Percentiles rank a stretch among this genome's conserved stretches.
phyloP scores from a whole-genome alignment of 2,888 invertebrate genomes.

The Cephalotes varians region DNA sequence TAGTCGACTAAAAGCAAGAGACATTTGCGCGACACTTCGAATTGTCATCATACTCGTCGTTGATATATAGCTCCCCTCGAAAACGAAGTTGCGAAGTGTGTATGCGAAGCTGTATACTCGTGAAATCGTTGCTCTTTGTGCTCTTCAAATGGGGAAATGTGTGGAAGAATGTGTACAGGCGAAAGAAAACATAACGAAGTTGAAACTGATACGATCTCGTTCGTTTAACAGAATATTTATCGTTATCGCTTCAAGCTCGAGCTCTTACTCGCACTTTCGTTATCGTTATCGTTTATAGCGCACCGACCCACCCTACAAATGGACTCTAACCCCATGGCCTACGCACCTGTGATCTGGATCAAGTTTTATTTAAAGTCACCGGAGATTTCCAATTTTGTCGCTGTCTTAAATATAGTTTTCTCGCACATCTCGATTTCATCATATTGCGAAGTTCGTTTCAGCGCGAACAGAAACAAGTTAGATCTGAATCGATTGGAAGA shows the following conservation, averaged over 20 bases:
- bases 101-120: constrained; percentile 22
- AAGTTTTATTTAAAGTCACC: constrained; percentile 8
- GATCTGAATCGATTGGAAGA: not conserved
- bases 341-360: constrained; percentile 67
- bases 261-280: constrained; percentile 19
- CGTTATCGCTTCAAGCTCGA: constrained; percentile 21
- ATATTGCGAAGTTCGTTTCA: not conserved
- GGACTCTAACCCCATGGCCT: constrained; percentile 81
- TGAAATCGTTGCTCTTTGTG: constrained; percentile 25
- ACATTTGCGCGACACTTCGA: constrained; percentile 10
- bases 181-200: constrained; percentile 35
- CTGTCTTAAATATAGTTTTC: constrained; percentile 1
- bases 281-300: constrained; percentile 72
- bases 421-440: not conserved
- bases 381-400: constrained; percentile 26
- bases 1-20: constrained; percentile 37
- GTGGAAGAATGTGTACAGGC: constrained; percentile 31
- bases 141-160: constrained; percentile 37
- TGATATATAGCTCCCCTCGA: not conserved
- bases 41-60: constrained; percentile 19
- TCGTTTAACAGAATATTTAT: constrained; percentile 39
- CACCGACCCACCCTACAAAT: constrained; percentile 84
- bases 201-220: constrained; percentile 54
- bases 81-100: constrained; percentile 34
- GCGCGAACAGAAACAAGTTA: not conserved